Base-by-base conservation (phyloP, 2,113 vertebrate species). In the Dermatemys mawii region DNA sequence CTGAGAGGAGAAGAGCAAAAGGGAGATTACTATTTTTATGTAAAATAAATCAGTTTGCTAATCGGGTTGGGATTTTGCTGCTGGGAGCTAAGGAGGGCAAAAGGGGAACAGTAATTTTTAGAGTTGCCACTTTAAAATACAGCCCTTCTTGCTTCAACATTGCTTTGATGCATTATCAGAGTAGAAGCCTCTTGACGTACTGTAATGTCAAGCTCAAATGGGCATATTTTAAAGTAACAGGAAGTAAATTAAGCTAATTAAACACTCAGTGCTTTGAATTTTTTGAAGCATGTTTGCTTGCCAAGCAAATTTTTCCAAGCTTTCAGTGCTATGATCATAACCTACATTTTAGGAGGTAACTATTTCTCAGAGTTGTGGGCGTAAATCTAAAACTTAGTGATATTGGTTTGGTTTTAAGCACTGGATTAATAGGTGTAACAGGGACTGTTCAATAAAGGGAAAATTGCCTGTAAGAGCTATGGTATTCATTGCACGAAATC, bases 21-120 rank as follows among this genome's bases (percentile, higher is more conserved):
- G 49, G 79, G 81, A 97, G 94, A 93, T 95, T 84, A 89, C 50
- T 96, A 95, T 97, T 98, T 98, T 97, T 91, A 89, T 97, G 95
- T 93, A 96, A 97, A 98, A 96, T 97, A 97, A 98, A 97, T 98
- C 97, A 95, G 92, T 91, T 86, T 97, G 96, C 94, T 97, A 97
- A 98, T 97, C 95, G 3, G 96, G 92, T 88, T 97, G 96, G 96
- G 96, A 97, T 97, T 98, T 97, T 95, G 90, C 97, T 97, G 94
- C 96, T 96, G 96, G 92, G 97, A 97, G 93, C 96, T 97, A 95
- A 98, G 89, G 94, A 97, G 97, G 96, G 97, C 97, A 97, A 96
- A 96, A 96, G 93, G 95, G 97, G 95, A 98, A 97, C 94, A 17
- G 51, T 96, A 97, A 97, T 97, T 97, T 97, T 96, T 95, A 96